Evolutionary conservation across 2,797 vertebrate genomes (phyloP).

Genomic region (Urocyon cinereoargenteus): DNA sequence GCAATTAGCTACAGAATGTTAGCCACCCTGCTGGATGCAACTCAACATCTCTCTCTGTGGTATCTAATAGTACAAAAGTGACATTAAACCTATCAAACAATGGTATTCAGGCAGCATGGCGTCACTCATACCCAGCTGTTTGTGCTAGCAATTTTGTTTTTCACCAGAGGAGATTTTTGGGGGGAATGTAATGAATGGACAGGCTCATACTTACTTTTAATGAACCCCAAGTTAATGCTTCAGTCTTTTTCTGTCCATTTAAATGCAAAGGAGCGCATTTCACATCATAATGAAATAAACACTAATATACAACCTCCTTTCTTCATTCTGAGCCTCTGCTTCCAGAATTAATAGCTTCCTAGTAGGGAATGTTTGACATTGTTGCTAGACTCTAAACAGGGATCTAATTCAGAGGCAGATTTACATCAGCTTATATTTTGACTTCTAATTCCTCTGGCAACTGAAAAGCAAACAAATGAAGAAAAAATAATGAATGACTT

Average conservation of each 20-base stretch:
- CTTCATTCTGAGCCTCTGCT: conserved; percentile 79
- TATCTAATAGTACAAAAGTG: conserved; percentile 76
- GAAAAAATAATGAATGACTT: background rate
- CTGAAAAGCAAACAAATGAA: conserved; percentile 36
- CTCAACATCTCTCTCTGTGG: conserved; percentile 83
- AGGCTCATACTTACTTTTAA: conserved; percentile 82
- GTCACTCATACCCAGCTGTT: conserved; percentile 73
- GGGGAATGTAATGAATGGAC: conserved; percentile 78
- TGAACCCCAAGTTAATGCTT: conserved; percentile 85
- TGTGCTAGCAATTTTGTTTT: conserved; percentile 78
- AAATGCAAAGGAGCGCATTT: conserved; percentile 87
- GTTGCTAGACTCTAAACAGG: conserved; percentile 78
- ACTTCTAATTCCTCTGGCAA: conserved; percentile 57
- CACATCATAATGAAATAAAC: conserved; percentile 80
- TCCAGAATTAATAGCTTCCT: conserved; percentile 82
- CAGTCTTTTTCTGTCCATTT: conserved; percentile 82
- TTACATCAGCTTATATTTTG: conserved; percentile 71
- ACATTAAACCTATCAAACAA: conserved; percentile 80
- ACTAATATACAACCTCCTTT: conserved; percentile 74
- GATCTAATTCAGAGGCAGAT: conserved; percentile 72
- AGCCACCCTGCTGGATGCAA: conserved; percentile 86
- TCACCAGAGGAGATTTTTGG: conserved; percentile 78
- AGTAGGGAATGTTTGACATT: conserved; percentile 74
- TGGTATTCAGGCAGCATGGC: conserved; percentile 69
- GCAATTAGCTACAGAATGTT: conserved; percentile 90